Base-by-base conservation (phyloP, 1,140 invertebrate species). In the Ceratitis capitata region DNA sequence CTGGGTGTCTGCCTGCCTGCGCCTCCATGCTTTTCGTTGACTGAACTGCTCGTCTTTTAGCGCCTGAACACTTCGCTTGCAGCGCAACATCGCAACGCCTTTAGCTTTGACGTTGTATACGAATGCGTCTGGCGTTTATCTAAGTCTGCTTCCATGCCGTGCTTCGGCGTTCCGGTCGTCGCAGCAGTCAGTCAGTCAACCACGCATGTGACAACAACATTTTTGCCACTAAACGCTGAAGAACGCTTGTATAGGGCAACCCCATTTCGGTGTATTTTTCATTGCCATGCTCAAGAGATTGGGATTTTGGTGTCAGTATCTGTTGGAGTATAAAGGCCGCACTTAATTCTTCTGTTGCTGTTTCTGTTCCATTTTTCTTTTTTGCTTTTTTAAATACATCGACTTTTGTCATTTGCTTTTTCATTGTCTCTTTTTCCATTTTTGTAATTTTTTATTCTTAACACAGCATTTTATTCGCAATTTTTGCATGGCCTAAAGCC, bases 151-250 rank as follows among this genome's bases (percentile, higher is more conserved):
- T n/a, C n/a, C n/a, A n/a, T n/a, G n/a, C 32, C 16, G 32, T 35
- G 5, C 14, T 78, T 12, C 19, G n/a, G 39, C 39, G 42, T 23
- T 78, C 39, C 69, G 45, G 39, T 78, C 69, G 26, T 3, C 35
- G 23, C 6, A 10, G 39, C 69, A 78, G 69, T 45, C 69, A 78
- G 69, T 45, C 69, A 78, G 16, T 78, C 69, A 78, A 78, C 69
- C 69, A 78, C 69, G 69, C 69, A 78, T 23, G 69, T 78, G 69
- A 78, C 69, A 45, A 78, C 69, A 78, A 45, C 69, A 78, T 78
- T 78, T 45, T 78, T 78, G 69, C 69, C 69, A 78, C 69, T 26
- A 61, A 26, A 19, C 19, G 6, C 23, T n/a, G n/a, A n/a, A n/a
- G n/a, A n/a, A n/a, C n/a, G n/a, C n/a, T 56, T 23, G 7, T 47